Conservation (phyloP, 2,113 vertebrate species). For the Misgurnus mizolepis region DNA sequence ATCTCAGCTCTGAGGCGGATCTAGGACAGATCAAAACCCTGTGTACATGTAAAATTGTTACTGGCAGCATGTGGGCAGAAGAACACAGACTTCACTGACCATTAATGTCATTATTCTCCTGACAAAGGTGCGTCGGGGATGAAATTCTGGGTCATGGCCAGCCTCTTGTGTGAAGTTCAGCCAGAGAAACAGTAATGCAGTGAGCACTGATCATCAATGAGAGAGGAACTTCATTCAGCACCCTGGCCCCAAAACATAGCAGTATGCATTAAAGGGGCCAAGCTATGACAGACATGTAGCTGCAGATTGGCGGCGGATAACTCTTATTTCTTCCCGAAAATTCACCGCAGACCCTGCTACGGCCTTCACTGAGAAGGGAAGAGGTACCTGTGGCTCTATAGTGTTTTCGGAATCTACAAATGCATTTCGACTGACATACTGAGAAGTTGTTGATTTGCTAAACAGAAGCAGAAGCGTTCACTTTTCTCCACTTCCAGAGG, state of each 20-base stretch:
- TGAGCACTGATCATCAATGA: constrained; percentile 43
- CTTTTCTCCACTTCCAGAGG: constrained; percentile 26
- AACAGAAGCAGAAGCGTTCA: constrained; percentile 37
- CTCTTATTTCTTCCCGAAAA: neutral
- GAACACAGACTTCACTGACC: constrained; percentile 41
- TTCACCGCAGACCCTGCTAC: neutral
- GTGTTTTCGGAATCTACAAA: neutral
- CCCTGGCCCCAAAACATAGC: constrained; percentile 26
- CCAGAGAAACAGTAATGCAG: constrained; percentile 36
- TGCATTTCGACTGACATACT: constrained; percentile 7
- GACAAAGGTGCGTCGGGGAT: constrained; percentile 39
- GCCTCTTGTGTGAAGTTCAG: constrained; percentile 43
- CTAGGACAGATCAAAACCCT: constrained; percentile 20
- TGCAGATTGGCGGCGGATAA: constrained; percentile 7
- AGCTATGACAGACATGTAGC: neutral
- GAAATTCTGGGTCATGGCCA: constrained; percentile 31
- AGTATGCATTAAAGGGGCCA: constrained; percentile 35
- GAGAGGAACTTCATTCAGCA: constrained; percentile 43
- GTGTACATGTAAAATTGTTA: constrained; percentile 46
- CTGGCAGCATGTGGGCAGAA: constrained; percentile 13
- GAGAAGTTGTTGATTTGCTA: neutral
- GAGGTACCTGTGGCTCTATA: neutral
- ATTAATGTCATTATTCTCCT: constrained; percentile 48
- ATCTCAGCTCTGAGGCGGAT: constrained; percentile 32
- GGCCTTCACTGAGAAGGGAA: neutral